Evolutionary conservation across 2,888 invertebrate species (phyloP).

Genomic region (Drosophila atripex): DNA sequence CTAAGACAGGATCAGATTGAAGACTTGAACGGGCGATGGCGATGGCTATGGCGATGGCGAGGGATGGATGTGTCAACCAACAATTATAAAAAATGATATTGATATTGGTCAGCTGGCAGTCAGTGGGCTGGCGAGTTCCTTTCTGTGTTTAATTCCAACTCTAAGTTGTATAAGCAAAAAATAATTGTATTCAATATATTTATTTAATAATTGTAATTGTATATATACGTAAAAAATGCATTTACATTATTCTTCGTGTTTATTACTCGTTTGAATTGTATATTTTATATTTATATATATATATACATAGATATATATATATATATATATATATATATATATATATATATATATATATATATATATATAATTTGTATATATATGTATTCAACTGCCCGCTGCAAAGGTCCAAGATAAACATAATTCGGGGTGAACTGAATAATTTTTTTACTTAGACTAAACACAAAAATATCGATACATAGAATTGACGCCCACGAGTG

Average conservation of each 20-base stretch:
- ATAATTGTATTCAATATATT: conserved; percentile 48
- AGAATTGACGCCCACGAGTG: conserved; percentile 44
- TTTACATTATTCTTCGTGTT: conserved; percentile 50
- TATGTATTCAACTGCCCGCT: conserved; percentile 15
- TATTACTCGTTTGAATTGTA: conserved; percentile 26
- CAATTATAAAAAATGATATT: not conserved
- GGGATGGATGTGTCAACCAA: not conserved
- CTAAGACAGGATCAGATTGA: not conserved
- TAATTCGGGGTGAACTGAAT: conserved; percentile 13
- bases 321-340: too few species aligned
- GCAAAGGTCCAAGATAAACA: conserved; percentile 12
- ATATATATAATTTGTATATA: conserved; percentile 8
- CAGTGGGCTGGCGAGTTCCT: conserved; percentile 8
- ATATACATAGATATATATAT: too few species aligned
- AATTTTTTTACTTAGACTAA: conserved; percentile 56
- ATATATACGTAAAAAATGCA: conserved; percentile 60
- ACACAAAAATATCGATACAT: conserved; percentile 41
- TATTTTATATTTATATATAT: conserved; percentile 19
- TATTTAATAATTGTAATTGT: conserved; percentile 51
- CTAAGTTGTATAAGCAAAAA: conserved; percentile 15
- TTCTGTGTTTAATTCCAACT: conserved; percentile 20
- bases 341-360: conserved; percentile 39
- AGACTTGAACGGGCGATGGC: not conserved
- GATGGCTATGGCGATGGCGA: too few species aligned
- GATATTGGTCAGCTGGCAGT: not conserved